These are phyloP conservation scores for Miichthys miiuy DNA, from an alignment of 2,797 vertebrate species.

Conservation along the genomic window DNA sequence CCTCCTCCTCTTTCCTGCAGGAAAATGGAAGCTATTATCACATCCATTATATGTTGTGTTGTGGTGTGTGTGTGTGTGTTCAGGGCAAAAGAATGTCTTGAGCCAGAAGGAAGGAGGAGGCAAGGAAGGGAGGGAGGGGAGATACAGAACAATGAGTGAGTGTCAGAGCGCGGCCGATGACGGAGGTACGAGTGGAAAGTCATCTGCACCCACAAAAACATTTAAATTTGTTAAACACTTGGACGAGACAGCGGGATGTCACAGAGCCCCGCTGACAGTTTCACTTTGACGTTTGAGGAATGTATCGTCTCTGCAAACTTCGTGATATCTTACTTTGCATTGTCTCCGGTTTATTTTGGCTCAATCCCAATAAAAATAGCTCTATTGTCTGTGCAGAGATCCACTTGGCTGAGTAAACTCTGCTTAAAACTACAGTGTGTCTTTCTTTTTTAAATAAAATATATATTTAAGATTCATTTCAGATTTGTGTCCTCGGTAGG, in stretches of 20 bases:
- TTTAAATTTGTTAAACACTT: constrained; percentile 1
- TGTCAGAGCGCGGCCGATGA: constrained; percentile 43
- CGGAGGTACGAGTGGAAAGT: constrained; percentile 42
- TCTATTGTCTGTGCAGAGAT: background rate
- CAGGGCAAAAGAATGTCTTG: constrained; percentile 57
- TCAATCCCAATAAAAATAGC: background rate
- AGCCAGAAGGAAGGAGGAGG: constrained; percentile 36
- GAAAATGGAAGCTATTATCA: constrained; percentile 63
- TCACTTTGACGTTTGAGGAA: background rate
- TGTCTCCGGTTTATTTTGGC: background rate
- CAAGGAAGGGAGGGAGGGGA: background rate
- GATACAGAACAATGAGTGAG: constrained; percentile 53
- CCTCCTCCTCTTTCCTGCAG: constrained; percentile 66
- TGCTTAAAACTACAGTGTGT: background rate
- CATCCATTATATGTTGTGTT: constrained; percentile 41
- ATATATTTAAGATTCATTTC: background rate
- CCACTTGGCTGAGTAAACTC: background rate
- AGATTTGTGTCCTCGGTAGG: background rate
- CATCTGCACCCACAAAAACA: constrained; percentile 27
- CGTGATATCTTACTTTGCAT: too few relatives aligned
- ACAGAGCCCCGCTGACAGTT: background rate
- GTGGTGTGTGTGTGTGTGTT: constrained; percentile 13
- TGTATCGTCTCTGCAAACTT: background rate
- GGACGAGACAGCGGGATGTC: background rate
- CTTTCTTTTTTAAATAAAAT: background rate